Conservation (phyloP, 2,888 invertebrate genomes). For the Eurytoma adleriae region DNA sequence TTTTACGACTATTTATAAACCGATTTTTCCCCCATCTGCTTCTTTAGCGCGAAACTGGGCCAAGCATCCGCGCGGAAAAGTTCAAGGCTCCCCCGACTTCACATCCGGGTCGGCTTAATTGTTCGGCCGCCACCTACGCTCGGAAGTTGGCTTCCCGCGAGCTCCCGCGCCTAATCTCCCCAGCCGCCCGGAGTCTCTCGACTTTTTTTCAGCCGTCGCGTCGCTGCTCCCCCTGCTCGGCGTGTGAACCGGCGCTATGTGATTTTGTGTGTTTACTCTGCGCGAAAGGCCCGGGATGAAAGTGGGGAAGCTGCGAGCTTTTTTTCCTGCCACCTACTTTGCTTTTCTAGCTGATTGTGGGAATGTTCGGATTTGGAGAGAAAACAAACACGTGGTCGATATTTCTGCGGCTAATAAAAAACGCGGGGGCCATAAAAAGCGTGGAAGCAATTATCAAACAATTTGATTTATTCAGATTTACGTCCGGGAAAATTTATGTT, state of each 20-base stretch:
- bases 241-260: constrained; percentile 21
- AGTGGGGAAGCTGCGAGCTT: constrained; percentile 15
- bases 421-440: too few species aligned
- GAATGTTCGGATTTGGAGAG: too few species aligned
- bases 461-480: too few species aligned
- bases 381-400: too few species aligned
- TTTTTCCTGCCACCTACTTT: background rate
- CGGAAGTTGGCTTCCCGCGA: constrained; percentile 63
- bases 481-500: too few species aligned
- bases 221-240: constrained; percentile 2
- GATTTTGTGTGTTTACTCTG: constrained; percentile 33
- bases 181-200: constrained; percentile 15
- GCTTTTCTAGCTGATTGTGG: too few species aligned
- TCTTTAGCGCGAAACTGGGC: too few species aligned
- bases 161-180: constrained; percentile 52
- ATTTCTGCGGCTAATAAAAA: too few species aligned
- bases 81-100: constrained; percentile 49
- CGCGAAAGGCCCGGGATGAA: constrained; percentile 3
- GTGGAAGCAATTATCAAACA: too few species aligned
- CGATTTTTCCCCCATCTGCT: too few species aligned
- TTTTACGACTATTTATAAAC: too few species aligned
- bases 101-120: constrained; percentile 57
- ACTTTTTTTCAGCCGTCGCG: background rate
- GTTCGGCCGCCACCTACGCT: constrained; percentile 57
- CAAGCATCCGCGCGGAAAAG: constrained; percentile 42